Evolutionary conservation across 2,113 vertebrate genomes (phyloP).

Genomic region (Pomatostomus ruficeps): DNA sequence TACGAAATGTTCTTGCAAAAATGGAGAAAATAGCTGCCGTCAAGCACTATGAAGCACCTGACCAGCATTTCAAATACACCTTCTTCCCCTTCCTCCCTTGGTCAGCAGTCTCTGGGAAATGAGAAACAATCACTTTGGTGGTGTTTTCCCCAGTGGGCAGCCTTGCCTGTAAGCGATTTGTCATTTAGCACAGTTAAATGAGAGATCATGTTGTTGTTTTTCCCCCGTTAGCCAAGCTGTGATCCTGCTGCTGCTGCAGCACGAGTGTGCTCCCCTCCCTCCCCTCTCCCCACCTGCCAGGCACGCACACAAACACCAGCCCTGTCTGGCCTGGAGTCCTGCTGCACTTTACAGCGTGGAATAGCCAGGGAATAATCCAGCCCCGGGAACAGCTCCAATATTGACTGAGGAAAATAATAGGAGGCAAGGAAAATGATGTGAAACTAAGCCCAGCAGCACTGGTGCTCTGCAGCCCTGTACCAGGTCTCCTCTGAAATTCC

Average conservation of each 20-base stretch:
- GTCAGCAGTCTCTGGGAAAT: slow-evolving; percentile 38
- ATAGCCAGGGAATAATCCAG: background rate
- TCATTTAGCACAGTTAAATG: slow-evolving; percentile 49
- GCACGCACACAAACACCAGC: background rate
- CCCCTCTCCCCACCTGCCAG: background rate
- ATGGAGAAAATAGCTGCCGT: background rate
- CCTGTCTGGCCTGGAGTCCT: background rate
- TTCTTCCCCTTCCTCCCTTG: background rate
- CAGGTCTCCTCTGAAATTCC: background rate
- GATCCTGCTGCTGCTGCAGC: background rate
- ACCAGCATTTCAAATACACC: slow-evolving; percentile 23
- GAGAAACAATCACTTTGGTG: slow-evolving; percentile 34
- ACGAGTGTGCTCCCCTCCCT: background rate
- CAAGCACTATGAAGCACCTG: background rate
- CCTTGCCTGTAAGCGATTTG: slow-evolving; percentile 48
- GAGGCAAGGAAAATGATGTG: background rate
- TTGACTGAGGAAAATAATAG: background rate
- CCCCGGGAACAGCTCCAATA: background rate
- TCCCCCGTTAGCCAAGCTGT: background rate
- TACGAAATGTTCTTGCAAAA: background rate
- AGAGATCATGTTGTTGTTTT: slow-evolving; percentile 34
- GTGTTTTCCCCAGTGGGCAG: slow-evolving; percentile 36
- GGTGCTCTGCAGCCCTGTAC: background rate
- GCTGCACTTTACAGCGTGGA: background rate
- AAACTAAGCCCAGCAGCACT: background rate